phyloP scores from a whole-genome alignment of 2,797 vertebrate genomes.

The Poeciliopsis turneri region DNA sequence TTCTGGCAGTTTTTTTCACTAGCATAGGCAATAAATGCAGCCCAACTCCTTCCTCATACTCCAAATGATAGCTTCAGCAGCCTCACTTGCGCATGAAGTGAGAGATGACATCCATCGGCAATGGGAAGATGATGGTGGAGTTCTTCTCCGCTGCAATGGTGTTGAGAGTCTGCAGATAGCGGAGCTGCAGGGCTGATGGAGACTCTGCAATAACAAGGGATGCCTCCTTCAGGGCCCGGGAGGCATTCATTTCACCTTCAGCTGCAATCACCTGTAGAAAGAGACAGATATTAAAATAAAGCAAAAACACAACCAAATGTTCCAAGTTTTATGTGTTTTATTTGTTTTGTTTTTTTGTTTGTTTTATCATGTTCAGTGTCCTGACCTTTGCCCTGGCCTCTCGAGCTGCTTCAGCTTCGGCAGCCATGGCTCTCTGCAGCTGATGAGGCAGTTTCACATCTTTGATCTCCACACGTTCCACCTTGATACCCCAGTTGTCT shows the following conservation, averaged over 20 bases:
- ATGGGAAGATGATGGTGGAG: conserved; percentile 86
- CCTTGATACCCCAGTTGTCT: conserved; percentile 85
- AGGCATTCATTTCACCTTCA: conserved; percentile 86
- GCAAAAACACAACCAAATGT: background rate
- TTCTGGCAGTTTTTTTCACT: background rate
- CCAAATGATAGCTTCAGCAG: background rate
- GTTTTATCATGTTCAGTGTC: background rate
- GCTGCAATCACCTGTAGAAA: conserved; percentile 80
- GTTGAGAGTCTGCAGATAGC: conserved; percentile 85
- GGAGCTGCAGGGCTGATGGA: conserved; percentile 84
- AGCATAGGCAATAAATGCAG: background rate
- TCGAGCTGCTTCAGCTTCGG: conserved; percentile 82
- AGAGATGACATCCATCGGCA: conserved; percentile 79
- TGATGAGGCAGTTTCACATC: conserved; percentile 84
- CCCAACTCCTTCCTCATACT: background rate
- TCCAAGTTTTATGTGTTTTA: no score
- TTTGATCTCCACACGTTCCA: conserved; percentile 87
- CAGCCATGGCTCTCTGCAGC: conserved; percentile 85
- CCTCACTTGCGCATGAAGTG: conserved; percentile 75
- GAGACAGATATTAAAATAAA: background rate
- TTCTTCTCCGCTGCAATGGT: conserved; percentile 85
- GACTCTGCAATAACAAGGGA: conserved; percentile 84
- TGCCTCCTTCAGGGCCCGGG: conserved; percentile 84
- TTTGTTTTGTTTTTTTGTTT: background rate
- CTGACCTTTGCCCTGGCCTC: conserved; percentile 85